Percentiles rank a stretch among this genome's conserved stretches.
These are phyloP conservation scores for Sphaerophoria taeniata DNA, from an alignment of 2,888 invertebrate species.

Conservation along the genomic window DNA sequence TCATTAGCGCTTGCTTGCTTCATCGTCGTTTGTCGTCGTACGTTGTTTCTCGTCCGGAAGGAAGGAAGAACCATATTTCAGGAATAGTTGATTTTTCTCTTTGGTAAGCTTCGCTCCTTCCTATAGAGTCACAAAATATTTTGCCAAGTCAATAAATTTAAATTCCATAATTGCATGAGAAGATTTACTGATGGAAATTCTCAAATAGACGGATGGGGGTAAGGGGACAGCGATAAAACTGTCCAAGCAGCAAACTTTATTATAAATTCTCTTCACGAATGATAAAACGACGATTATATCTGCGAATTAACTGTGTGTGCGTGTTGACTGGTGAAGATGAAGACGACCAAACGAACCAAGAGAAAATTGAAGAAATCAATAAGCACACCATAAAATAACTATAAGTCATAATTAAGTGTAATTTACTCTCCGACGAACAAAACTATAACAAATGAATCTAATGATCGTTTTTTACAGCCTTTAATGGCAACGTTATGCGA, in stretches of 20 bases:
- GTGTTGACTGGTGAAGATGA: constrained; percentile 7
- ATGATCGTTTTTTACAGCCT: constrained; percentile 65
- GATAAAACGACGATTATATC: constrained; percentile 58
- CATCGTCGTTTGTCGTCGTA: no score
- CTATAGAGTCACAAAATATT: constrained; percentile 28
- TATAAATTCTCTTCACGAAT: constrained; percentile 68
- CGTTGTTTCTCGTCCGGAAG: background rate
- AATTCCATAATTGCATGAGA: constrained; percentile 64
- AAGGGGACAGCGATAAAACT: background rate
- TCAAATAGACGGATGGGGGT: no score
- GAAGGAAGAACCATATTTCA: constrained; percentile 58
- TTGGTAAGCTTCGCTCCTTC: background rate
- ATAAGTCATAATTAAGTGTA: constrained; percentile 72
- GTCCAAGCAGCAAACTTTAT: constrained; percentile 46
- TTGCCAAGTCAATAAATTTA: constrained; percentile 57
- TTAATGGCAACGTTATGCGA: constrained; percentile 68
- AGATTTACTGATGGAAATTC: constrained; percentile 33
- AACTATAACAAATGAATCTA: constrained; percentile 73
- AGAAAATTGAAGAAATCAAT: constrained; percentile 56
- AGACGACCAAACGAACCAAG: background rate
- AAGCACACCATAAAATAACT: constrained; percentile 69
- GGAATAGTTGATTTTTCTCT: background rate
- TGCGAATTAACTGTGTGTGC: constrained; percentile 35
- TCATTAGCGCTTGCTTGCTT: constrained; percentile 51
- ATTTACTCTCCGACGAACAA: constrained; percentile 66